Evolutionary conservation across 2,888 invertebrate species (phyloP).

Genomic region (Drosophila falleni): DNA sequence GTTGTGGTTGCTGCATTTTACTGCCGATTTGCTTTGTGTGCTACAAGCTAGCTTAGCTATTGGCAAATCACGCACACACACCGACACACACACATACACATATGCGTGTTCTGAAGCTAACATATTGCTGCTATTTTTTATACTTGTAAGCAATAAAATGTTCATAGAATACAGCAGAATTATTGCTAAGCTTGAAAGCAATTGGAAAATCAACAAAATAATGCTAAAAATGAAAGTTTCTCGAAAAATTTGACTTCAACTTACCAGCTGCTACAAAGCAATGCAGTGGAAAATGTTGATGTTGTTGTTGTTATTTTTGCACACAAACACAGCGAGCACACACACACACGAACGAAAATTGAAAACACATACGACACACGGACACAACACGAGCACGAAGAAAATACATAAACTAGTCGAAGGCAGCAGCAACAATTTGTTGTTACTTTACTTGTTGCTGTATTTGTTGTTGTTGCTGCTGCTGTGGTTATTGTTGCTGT

Average conservation of each 20-base stretch:
- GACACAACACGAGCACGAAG: slow-evolving; percentile 44
- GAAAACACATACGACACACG: slow-evolving; percentile 36
- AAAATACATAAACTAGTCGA: slow-evolving; percentile 40
- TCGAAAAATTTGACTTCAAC: slow-evolving; percentile 30
- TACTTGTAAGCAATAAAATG: slow-evolving; percentile 45
- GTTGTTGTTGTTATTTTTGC: slow-evolving; percentile 38
- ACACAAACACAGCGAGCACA: slow-evolving; percentile 21
- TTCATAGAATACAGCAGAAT: slow-evolving; percentile 28
- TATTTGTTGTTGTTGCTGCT: slow-evolving; percentile 17
- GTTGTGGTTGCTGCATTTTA: slow-evolving; percentile 59
- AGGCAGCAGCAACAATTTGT: slow-evolving; percentile 58
- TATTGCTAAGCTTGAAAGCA: slow-evolving; percentile 20
- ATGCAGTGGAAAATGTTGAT: slow-evolving; percentile 27
- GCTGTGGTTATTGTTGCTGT: slow-evolving; percentile 14
- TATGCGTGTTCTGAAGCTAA: slow-evolving; percentile 48
- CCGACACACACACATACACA: slow-evolving; percentile 29
- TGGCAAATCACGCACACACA: slow-evolving; percentile 45
- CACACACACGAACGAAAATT: slow-evolving; percentile 10
- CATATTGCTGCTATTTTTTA: slow-evolving; percentile 76
- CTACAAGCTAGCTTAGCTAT: slow-evolving; percentile 53
- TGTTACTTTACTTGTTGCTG: slow-evolving; percentile 55
- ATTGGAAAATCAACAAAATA: slow-evolving; percentile 34
- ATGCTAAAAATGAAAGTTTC: slow-evolving; percentile 29
- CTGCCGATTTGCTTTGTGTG: slow-evolving; percentile 54
- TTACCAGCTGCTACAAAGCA: slow-evolving; percentile 53